These are phyloP conservation scores for Drosophila athabasca DNA, from an alignment of 1,140 invertebrate genomes.

Conservation along the genomic window DNA sequence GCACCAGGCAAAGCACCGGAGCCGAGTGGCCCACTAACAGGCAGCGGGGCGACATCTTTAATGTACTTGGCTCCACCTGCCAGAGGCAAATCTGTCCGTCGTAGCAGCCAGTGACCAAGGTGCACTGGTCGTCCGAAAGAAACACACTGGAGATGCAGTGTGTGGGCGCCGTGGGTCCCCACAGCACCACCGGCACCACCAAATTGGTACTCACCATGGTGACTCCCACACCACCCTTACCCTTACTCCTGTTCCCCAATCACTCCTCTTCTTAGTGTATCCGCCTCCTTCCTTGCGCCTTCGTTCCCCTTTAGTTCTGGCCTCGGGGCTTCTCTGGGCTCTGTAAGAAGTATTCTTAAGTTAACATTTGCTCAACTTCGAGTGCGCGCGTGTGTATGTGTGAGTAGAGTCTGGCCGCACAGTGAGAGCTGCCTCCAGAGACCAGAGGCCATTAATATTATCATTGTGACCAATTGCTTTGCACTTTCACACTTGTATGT, in stretches of 20 bases:
- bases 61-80: constrained; percentile 93
- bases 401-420: too few relatives aligned
- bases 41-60: constrained; percentile 97
- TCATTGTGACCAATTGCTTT: too few relatives aligned
- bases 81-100: constrained; percentile 99
- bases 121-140: constrained; percentile 95
- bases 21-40: constrained; percentile 97
- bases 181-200: constrained; percentile 98
- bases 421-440: too few relatives aligned
- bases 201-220: constrained; percentile 93
- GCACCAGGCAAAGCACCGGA: constrained; percentile 95
- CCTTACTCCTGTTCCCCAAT: not conserved
- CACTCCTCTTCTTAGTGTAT: not conserved
- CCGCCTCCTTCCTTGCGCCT: not conserved
- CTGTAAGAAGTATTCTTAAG: constrained; percentile 63
- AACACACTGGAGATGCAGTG: constrained; percentile 98
- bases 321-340: constrained; percentile 17
- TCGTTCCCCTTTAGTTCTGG: not conserved
- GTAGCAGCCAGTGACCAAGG: constrained; percentile 97
- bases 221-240: constrained; percentile 16
- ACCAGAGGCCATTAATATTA: too few relatives aligned
- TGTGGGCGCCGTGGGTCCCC: constrained; percentile 97
- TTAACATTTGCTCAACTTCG: constrained; percentile 37
- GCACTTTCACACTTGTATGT: too few relatives aligned
- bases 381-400: constrained; percentile 17